Evolutionary conservation across 2,888 invertebrate species (phyloP).

Genomic region (Polydrusus cervinus): DNA sequence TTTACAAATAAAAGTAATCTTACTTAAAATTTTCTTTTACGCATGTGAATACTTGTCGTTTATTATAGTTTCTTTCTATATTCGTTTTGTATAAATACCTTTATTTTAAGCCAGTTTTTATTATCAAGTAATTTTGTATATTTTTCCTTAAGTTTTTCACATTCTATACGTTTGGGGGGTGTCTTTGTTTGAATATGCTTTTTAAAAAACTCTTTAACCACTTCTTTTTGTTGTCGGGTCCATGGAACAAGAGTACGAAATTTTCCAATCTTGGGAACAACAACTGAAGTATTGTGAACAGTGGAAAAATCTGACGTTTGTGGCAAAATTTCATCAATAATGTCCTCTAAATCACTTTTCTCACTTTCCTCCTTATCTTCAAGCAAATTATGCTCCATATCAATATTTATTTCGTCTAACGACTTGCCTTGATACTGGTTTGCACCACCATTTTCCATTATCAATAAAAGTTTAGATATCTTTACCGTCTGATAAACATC

Average conservation of each 20-base stretch:
- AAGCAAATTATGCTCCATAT: conserved; percentile 1
- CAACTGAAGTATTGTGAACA: background rate
- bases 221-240: conserved; percentile 45
- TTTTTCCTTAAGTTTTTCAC: conserved; percentile 35
- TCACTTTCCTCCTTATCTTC: background rate
- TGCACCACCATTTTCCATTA: conserved; percentile 56
- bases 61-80: conserved; percentile 28
- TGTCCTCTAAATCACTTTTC: background rate
- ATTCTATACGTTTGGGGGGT: conserved; percentile 30
- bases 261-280: background rate
- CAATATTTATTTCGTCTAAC: conserved; percentile 49
- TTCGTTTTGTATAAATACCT: conserved; percentile 51
- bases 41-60: too few relatives aligned
- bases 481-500: conserved; percentile 56
- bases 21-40: too few relatives aligned
- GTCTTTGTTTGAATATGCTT: background rate
- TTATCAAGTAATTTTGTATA: conserved; percentile 44
- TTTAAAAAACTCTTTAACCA: conserved; percentile 38
- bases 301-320: background rate
- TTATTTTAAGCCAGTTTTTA: conserved; percentile 53
- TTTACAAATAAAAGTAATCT: too few relatives aligned
- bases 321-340: background rate
- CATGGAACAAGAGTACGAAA: conserved; percentile 16
- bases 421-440: conserved; percentile 53
- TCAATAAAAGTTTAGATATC: conserved; percentile 54